phyloP scores from a whole-genome alignment of 2,113 vertebrate species.

The Columba janthina region DNA sequence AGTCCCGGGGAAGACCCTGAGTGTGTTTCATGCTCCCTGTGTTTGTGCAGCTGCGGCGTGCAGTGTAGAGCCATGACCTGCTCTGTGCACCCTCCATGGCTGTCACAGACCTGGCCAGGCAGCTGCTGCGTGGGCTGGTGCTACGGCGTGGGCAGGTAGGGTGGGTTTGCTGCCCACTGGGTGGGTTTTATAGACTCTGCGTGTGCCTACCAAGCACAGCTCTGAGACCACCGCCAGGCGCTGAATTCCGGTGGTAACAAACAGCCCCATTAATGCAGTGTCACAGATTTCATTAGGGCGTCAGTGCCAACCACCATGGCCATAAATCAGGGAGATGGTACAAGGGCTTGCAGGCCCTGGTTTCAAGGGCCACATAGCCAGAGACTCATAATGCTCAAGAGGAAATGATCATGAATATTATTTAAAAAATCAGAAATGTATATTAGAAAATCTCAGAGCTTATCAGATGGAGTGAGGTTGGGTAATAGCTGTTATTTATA shows the following conservation, averaged over 20 bases:
- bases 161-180: neutral
- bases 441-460: constrained; percentile 73
- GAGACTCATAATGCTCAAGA: constrained; percentile 65
- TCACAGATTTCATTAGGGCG: constrained; percentile 82
- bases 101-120: neutral
- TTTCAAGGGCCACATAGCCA: constrained; percentile 76
- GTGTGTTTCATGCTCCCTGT: accelerated
- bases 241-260: constrained; percentile 78
- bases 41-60: neutral
- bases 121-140: neutral
- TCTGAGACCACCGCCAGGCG: constrained; percentile 43
- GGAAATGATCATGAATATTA: constrained; percentile 73
- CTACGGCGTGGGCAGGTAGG: neutral
- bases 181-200: constrained; percentile 28
- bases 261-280: constrained; percentile 79
- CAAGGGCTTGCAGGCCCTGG: constrained; percentile 72
- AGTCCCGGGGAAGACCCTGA: neutral
- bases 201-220: constrained; percentile 14
- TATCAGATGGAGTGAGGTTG: constrained; percentile 72
- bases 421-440: constrained; percentile 75
- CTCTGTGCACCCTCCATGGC: neutral
- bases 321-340: constrained; percentile 86
- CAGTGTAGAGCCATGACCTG: accelerated
- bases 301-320: constrained; percentile 72
- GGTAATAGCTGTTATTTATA: constrained; percentile 77